A percentile compares a stretch with the other conserved stretches of the same genome.
phyloP scores from a whole-genome alignment of 2,797 vertebrate species.

The Gymnoscopelus braueri region DNA sequence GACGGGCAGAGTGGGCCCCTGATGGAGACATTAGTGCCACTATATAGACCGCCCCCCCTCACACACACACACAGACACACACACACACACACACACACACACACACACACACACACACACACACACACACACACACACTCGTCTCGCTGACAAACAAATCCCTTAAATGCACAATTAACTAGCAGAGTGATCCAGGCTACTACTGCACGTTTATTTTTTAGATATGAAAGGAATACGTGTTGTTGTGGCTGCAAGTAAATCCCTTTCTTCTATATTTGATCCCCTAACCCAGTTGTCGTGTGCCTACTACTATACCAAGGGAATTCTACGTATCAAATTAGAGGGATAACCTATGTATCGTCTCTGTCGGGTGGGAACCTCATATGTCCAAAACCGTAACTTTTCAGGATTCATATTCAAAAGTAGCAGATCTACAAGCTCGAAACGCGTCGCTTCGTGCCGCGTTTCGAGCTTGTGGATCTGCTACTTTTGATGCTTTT shows the following conservation, averaged over 20 bases:
- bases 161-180: slow-evolving; percentile 44
- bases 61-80: slow-evolving; percentile 3
- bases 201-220: neutral
- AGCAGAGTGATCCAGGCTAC: slow-evolving; percentile 14
- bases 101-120: slow-evolving; percentile 1
- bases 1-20: slow-evolving; percentile 40
- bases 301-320: neutral
- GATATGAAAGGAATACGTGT: slow-evolving; percentile 2
- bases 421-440: no score
- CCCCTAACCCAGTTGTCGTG: no score
- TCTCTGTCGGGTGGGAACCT: no score
- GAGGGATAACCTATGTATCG: neutral
- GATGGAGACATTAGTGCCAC: slow-evolving; percentile 50
- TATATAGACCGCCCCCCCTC: slow-evolving; percentile 26
- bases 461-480: no score
- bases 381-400: slow-evolving; percentile 15
- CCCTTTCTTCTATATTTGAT: no score
- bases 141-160: slow-evolving; percentile 44
- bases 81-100: slow-evolving; percentile 4
- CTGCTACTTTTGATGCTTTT: no score
- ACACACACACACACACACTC: slow-evolving; percentile 3
- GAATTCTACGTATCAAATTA: slow-evolving; percentile 4
- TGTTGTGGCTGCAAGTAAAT: slow-evolving; percentile 2
- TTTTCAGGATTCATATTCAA: no score
- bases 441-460: no score